These are phyloP conservation scores for Orycteropus afer DNA, from an alignment of 2,113 vertebrate genomes.

Conservation along the genomic window DNA sequence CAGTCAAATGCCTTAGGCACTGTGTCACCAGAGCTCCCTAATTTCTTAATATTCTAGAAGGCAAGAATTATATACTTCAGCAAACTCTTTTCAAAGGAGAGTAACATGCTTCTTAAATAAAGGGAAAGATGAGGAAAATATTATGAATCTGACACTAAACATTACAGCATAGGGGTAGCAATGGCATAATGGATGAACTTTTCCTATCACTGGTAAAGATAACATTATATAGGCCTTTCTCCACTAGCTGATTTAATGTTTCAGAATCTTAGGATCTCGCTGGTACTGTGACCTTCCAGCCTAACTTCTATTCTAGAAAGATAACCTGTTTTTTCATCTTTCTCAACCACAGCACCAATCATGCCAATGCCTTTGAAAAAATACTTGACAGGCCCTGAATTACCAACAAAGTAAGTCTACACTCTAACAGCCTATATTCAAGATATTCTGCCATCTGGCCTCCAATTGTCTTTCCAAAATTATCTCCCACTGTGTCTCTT, in stretches of 20 bases:
- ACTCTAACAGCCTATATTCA: neutral
- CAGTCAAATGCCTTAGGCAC: no score
- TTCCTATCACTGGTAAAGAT: neutral
- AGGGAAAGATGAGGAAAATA: slow-evolving; percentile 24
- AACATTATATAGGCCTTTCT: slow-evolving; percentile 19
- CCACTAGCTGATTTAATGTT: neutral
- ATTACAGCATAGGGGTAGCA: slow-evolving; percentile 13
- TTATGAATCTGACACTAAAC: slow-evolving; percentile 39
- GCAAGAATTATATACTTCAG: neutral
- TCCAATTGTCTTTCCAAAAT: slow-evolving; percentile 51
- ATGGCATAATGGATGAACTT: neutral
- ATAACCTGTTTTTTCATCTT: slow-evolving; percentile 23
- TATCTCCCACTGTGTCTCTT: slow-evolving; percentile 25
- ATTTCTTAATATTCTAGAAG: slow-evolving; percentile 1
- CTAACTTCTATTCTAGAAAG: slow-evolving; percentile 18
- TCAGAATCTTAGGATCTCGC: slow-evolving; percentile 41
- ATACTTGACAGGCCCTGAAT: neutral
- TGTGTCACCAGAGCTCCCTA: no score
- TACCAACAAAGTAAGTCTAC: slow-evolving; percentile 27
- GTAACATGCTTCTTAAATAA: slow-evolving; percentile 44
- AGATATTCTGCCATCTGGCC: slow-evolving; percentile 40
- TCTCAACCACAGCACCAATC: slow-evolving; percentile 14
- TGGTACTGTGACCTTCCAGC: neutral
- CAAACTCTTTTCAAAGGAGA: neutral
- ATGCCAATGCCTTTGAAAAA: slow-evolving; percentile 13